These are phyloP conservation scores for Onychomys torridus DNA, from an alignment of 2,797 vertebrate species.

Conservation along the genomic window DNA sequence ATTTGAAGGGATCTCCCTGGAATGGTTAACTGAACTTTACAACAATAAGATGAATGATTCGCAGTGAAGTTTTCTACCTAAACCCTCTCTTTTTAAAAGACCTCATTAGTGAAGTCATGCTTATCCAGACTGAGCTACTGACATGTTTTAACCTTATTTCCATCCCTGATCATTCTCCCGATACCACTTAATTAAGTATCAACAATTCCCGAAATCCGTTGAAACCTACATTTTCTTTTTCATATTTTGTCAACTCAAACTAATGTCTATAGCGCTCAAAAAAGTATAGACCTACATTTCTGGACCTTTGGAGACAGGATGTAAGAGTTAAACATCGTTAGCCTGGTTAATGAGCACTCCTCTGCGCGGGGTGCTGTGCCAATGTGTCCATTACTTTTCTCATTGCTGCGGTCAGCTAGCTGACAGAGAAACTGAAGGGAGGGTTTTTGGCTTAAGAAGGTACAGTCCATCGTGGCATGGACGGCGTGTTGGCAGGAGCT, in stretches of 20 bases:
- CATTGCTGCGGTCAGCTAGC: background rate
- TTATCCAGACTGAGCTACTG: background rate
- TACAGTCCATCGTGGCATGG: background rate
- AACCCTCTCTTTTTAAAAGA: slow-evolving; percentile 24
- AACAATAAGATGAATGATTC: slow-evolving; percentile 61
- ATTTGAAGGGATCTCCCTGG: slow-evolving; percentile 20
- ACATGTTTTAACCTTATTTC: slow-evolving; percentile 32
- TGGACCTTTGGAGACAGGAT: background rate
- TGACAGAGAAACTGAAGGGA: no score
- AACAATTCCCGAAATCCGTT: slow-evolving; percentile 34
- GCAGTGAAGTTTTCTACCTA: slow-evolving; percentile 1
- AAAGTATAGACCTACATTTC: background rate
- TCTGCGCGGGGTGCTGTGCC: background rate
- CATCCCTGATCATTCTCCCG: background rate
- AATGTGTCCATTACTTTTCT: background rate
- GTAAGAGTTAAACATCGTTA: background rate
- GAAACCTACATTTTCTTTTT: slow-evolving; percentile 28
- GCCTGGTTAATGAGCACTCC: background rate
- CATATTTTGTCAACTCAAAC: slow-evolving; percentile 32
- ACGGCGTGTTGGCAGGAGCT: background rate
- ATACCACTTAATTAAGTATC: slow-evolving; percentile 23
- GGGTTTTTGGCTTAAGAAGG: background rate
- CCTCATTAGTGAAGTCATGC: background rate
- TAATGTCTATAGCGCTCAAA: slow-evolving; percentile 11
- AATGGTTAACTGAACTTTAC: slow-evolving; percentile 53